Percentiles rank a stretch among this genome's conserved stretches.
phyloP scores from a whole-genome alignment of 2,888 invertebrate genomes.

The Cephus pulcher region DNA sequence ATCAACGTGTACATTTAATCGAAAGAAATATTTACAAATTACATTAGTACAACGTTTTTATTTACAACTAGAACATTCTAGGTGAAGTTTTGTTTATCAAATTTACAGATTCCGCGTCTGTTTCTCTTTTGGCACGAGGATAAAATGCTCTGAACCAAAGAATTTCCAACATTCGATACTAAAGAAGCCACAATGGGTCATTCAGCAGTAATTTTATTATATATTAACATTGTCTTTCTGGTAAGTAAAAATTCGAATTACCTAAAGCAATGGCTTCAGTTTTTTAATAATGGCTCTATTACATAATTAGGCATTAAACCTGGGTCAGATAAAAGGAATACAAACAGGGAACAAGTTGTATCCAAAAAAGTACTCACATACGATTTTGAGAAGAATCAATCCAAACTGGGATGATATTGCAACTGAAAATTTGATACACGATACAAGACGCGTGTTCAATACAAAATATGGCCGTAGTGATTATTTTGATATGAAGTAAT shows the following conservation, averaged over 20 bases:
- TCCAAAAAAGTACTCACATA: background rate
- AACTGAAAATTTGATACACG: background rate
- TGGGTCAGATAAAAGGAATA: background rate
- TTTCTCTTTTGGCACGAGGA: background rate
- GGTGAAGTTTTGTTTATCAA: background rate
- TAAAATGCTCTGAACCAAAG: background rate
- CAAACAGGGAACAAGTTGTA: background rate
- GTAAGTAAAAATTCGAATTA: background rate
- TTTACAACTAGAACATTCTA: background rate
- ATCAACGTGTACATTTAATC: background rate
- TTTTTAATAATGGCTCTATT: background rate
- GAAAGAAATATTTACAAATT: background rate
- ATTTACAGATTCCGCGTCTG: background rate
- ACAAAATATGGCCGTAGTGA: background rate
- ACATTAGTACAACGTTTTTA: background rate
- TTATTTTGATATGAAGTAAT: background rate
- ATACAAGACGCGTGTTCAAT: background rate
- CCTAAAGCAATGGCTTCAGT: background rate
- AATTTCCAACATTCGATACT: background rate
- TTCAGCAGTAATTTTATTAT: background rate
- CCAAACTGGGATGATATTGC: background rate
- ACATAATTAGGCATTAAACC: background rate
- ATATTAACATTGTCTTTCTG: background rate
- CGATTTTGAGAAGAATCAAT: background rate
- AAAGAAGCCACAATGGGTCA: background rate